Evolutionary conservation across 2,113 vertebrate species (phyloP).

Genomic region (Spheniscus mendiculus): DNA sequence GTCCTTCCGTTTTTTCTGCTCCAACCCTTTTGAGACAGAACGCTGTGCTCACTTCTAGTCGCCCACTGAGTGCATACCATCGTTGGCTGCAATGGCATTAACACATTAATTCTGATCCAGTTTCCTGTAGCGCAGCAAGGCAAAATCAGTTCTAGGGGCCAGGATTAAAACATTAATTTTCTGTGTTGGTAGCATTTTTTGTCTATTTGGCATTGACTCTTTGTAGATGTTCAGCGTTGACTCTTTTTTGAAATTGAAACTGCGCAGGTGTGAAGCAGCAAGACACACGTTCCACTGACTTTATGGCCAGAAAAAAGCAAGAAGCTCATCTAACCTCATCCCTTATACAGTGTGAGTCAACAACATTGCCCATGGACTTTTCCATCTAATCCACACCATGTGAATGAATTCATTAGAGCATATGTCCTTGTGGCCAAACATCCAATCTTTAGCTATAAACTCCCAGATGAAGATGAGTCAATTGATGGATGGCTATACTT

Average conservation of each 20-base stretch:
- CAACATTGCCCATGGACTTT: background rate
- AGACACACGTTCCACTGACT: background rate
- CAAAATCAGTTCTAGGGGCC: background rate
- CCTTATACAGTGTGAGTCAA: background rate
- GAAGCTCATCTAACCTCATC: background rate
- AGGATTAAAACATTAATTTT: background rate
- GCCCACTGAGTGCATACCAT: background rate
- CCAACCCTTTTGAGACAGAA: background rate
- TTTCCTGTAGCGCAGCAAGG: background rate
- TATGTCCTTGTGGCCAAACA: background rate
- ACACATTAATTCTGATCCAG: background rate
- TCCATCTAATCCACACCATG: background rate
- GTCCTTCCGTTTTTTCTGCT: background rate
- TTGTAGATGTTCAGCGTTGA: accelerated
- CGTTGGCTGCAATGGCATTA: background rate
- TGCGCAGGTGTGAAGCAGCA: background rate
- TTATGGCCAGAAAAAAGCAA: background rate
- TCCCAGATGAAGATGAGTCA: background rate
- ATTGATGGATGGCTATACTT: background rate
- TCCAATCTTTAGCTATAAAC: background rate
- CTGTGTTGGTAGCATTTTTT: background rate
- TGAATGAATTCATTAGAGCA: background rate
- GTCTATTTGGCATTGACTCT: background rate
- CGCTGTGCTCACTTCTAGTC: background rate
- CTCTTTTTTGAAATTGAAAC: background rate